These are phyloP conservation scores for Graphium colonna DNA, from an alignment of 2,888 invertebrate genomes.

Conservation along the genomic window DNA sequence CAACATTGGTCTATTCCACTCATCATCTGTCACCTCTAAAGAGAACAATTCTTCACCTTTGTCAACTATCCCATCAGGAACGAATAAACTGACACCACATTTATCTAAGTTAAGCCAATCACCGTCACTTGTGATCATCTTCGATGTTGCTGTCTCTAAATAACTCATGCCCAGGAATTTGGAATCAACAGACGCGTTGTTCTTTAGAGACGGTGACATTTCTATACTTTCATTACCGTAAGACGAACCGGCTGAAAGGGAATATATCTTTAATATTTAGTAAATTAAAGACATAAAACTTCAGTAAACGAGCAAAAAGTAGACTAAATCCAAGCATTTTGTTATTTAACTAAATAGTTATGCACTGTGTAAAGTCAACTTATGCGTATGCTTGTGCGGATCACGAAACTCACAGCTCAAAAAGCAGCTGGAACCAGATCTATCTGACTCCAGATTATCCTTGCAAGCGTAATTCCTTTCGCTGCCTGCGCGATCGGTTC, in stretches of 20 bases:
- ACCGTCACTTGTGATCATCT: slow-evolving; percentile 78
- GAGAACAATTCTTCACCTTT: slow-evolving; percentile 91
- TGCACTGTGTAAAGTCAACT: slow-evolving; percentile 7
- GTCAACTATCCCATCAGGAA: slow-evolving; percentile 94
- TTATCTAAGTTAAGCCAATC: slow-evolving; percentile 84
- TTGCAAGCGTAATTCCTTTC: slow-evolving; percentile 56
- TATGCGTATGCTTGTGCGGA: slow-evolving; percentile 10
- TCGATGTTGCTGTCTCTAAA: slow-evolving; percentile 65
- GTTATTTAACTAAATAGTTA: background rate
- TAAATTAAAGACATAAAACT: background rate
- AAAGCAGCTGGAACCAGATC: slow-evolving; percentile 76
- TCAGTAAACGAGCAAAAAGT: too few species aligned
- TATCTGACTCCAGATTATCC: slow-evolving; percentile 60
- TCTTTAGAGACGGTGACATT: slow-evolving; percentile 69
- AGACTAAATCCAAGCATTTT: too few species aligned
- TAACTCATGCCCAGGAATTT: slow-evolving; percentile 47
- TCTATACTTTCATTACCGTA: slow-evolving; percentile 74
- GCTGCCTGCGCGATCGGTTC: slow-evolving; percentile 44
- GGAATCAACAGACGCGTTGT: slow-evolving; percentile 64
- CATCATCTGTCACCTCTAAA: slow-evolving; percentile 93
- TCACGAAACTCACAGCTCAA: slow-evolving; percentile 68
- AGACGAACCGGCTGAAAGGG: slow-evolving; percentile 65
- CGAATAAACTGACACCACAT: slow-evolving; percentile 89
- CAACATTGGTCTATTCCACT: slow-evolving; percentile 91
- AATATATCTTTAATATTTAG: background rate